Evolutionary conservation across 2,113 vertebrate species (phyloP), one percentile per base, ranked within the genome.

Genomic region (Terrapene triunguis): DNA sequence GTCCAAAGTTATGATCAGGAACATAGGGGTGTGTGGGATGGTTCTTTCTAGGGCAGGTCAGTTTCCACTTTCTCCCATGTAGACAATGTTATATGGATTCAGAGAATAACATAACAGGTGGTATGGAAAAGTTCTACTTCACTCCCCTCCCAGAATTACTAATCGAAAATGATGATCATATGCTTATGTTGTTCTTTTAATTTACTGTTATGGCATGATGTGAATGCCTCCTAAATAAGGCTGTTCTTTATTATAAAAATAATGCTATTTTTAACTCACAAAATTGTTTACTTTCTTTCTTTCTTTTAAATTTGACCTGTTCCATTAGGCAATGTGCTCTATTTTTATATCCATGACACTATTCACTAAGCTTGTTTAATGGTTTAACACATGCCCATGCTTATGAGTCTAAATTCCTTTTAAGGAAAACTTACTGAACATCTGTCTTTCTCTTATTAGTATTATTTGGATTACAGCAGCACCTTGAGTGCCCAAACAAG

Each of bases 321-420:
- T 84, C 82, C 76, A 85, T 87, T 82, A 97, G 82, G 55, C 47
- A 94, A 93, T 25, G 21, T 48, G 51, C 5, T 96, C 89, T 97
- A 96, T 97, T 97, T 97, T 97, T 97, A 44, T 89, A 91, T 87
- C 69, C 59, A 69, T 97, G 93, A 97, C 94, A 80, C 32, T 90
- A 91, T 92, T 90, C 92, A 91, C 57, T 91, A 90, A 29, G 94
- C 93, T 94, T 96, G 54, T 89, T 96, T 95, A 72, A 93, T 92
- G 16, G 53, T 44, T 89, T 95, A 96, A 88, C 94, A 96, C 87
- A 51, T 96, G 93, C 84, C 91, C 87, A 50, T 96, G 91, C 94
- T 96, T 95, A 97, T 91, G 88, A 95, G 89, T 93, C 85, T 94
- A 96, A 89, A 93, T 85, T 96, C 96, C 97, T 96, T 97, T 97